phyloP scores from a whole-genome alignment of 1,140 invertebrate species.

The Micrasema minimum region DNA sequence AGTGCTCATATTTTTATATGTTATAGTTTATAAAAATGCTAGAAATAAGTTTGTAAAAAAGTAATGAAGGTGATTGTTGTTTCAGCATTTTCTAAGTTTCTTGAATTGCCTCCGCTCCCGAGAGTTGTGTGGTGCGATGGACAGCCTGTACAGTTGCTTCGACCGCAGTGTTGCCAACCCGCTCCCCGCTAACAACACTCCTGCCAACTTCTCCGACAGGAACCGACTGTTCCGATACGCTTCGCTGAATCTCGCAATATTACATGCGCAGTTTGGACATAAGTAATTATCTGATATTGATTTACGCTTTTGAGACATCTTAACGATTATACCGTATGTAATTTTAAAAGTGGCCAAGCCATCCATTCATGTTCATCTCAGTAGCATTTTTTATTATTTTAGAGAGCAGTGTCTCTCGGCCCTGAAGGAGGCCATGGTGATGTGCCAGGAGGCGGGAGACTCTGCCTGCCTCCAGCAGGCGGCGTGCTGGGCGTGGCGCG shows the following conservation, averaged over 20 bases:
- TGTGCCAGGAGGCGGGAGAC: constrained; percentile 89
- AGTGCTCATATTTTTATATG: no score
- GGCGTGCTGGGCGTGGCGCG: constrained; percentile 81
- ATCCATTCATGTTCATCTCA: no score
- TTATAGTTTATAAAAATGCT: no score
- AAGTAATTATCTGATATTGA: constrained; percentile 69
- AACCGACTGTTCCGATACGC: constrained; percentile 86
- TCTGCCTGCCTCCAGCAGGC: constrained; percentile 87
- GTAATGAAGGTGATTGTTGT: no score
- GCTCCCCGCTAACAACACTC: constrained; percentile 64
- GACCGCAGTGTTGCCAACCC: constrained; percentile 72
- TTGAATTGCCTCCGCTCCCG: constrained; percentile 87
- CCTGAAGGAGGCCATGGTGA: constrained; percentile 84
- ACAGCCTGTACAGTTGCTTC: constrained; percentile 87
- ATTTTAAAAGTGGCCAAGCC: no score
- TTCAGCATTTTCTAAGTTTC: constrained; percentile 90
- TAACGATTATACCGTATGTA: no score
- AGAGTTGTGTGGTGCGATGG: constrained; percentile 87
- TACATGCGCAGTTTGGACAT: constrained; percentile 88
- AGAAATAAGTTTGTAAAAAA: no score
- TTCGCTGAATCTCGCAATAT: constrained; percentile 86
- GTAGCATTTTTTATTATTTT: no score
- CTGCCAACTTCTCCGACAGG: constrained; percentile 70
- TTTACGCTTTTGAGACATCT: no score
- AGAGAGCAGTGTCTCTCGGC: constrained; percentile 82